A percentile compares a stretch with the other conserved stretches of the same genome.
Evolutionary conservation across 2,797 vertebrate genomes (phyloP).

Genomic region (Gambusia yucatana): DNA sequence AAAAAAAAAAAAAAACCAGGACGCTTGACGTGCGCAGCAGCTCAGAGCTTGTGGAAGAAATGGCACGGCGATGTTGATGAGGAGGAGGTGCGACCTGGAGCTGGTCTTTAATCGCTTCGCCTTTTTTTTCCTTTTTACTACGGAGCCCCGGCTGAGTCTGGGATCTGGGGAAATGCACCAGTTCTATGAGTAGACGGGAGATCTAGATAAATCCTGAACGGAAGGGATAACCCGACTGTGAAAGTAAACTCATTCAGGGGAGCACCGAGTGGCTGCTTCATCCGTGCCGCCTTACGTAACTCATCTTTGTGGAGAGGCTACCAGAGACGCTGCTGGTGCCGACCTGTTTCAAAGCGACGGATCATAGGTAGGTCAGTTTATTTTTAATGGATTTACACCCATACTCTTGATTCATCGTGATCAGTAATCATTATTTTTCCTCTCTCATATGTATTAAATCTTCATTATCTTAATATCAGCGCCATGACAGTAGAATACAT

Average conservation of each 20-base stretch:
- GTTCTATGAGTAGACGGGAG: background rate
- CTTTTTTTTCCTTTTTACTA: background rate
- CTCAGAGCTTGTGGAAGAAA: conserved; percentile 37
- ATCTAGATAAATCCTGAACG: conserved; percentile 7
- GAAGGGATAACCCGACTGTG: conserved; percentile 6
- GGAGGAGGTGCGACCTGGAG: conserved; percentile 60
- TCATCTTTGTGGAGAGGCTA: conserved; percentile 51
- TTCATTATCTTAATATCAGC: background rate
- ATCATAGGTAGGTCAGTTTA: conserved; percentile 65
- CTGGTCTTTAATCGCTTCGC: conserved; percentile 35
- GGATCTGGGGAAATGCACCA: conserved; percentile 8
- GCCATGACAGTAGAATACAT: fast-evolving
- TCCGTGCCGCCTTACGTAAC: conserved; percentile 74
- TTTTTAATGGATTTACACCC: background rate
- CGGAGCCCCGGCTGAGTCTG: conserved; percentile 3
- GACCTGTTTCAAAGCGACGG: conserved; percentile 32
- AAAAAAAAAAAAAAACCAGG: background rate
- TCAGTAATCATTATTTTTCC: background rate
- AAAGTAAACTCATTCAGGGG: conserved; percentile 20
- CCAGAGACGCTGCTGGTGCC: conserved; percentile 30
- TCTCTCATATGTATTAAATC: background rate
- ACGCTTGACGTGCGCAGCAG: conserved; percentile 25
- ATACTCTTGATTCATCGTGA: background rate
- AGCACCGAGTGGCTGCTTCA: conserved; percentile 11
- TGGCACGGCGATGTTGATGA: conserved; percentile 23